Evolutionary conservation across 30 jellyfish, hydroid and myxozoan species (phyloP).

Genomic region (Hydra vulgaris): DNA sequence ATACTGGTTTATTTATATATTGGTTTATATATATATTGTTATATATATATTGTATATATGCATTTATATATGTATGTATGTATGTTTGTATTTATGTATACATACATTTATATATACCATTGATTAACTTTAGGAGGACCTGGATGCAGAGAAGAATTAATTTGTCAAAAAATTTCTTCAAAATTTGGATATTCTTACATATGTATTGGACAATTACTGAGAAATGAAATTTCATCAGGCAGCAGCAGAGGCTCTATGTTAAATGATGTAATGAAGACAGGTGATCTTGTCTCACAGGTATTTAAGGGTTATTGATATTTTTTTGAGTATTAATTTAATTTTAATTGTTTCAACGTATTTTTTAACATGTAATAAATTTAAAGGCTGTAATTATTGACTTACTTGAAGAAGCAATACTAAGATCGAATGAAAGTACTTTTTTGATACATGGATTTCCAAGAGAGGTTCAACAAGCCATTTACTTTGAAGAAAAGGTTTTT

Average conservation of each 20-base stretch:
- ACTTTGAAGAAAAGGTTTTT: conserved; percentile 63
- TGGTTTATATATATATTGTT: too few relatives aligned
- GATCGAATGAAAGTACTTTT: conserved; percentile 35
- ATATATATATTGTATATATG: too few relatives aligned
- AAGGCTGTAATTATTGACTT: conserved; percentile 44
- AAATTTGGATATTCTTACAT: conserved; percentile 65
- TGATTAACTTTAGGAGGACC: conserved; percentile 66
- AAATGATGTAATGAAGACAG: conserved; percentile 51
- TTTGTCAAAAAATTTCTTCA: conserved; percentile 49
- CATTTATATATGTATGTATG: too few relatives aligned
- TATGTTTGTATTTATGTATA: too few relatives aligned
- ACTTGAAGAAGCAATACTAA: conserved; percentile 34
- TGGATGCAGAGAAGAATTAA: conserved; percentile 66
- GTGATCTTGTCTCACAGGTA: conserved; percentile 79
- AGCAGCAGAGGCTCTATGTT: conserved; percentile 53
- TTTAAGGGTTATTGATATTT: background rate
- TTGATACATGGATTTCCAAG: conserved; percentile 83
- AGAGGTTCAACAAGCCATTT: conserved; percentile 47
- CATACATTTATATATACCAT: too few relatives aligned
- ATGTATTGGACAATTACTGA: conserved; percentile 64
- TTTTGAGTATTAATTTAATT: background rate
- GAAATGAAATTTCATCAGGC: conserved; percentile 70
- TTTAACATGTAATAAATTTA: background rate
- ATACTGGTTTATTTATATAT: too few relatives aligned
- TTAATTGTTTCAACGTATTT: background rate